Percentiles rank a stretch among this genome's conserved stretches.
Evolutionary conservation across 2,797 vertebrate genomes (phyloP).

Genomic region (Halcyon smyrnensis): DNA sequence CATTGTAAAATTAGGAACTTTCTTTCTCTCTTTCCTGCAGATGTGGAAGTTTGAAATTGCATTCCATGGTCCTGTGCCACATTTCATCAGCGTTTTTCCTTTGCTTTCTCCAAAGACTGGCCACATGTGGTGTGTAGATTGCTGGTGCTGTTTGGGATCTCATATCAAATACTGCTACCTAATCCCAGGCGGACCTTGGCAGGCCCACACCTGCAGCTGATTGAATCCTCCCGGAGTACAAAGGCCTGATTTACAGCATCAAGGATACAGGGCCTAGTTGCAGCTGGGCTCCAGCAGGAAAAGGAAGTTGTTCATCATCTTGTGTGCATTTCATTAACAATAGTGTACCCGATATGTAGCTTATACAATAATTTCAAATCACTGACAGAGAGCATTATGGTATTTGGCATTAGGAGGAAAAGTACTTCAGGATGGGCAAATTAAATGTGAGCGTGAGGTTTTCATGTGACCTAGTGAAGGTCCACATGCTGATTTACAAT

Average conservation of each 20-base stretch:
- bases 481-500: constrained; percentile 55
- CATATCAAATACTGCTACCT: constrained; percentile 89
- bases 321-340: constrained; percentile 89
- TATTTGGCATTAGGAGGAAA: constrained; percentile 82
- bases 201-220: constrained; percentile 96
- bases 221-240: constrained; percentile 96
- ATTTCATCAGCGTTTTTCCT: constrained; percentile 93
- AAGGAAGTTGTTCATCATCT: constrained; percentile 98
- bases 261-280: constrained; percentile 85
- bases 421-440: constrained; percentile 82
- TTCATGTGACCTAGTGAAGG: constrained; percentile 63
- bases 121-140: constrained; percentile 84
- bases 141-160: constrained; percentile 84
- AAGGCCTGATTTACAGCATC: constrained; percentile 93
- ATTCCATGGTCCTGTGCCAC: constrained; percentile 93
- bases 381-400: constrained; percentile 86
- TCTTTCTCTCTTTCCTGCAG: constrained; percentile 92
- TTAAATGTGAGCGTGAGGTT: constrained; percentile 78
- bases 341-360: constrained; percentile 83
- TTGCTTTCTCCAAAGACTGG: constrained; percentile 85
- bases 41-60: constrained; percentile 93
- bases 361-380: constrained; percentile 84
- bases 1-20: constrained; percentile 92
- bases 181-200: constrained; percentile 85
- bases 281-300: constrained; percentile 96